These are phyloP conservation scores for Sceloporus undulatus DNA, from an alignment of 2,113 vertebrate species.

Conservation along the genomic window DNA sequence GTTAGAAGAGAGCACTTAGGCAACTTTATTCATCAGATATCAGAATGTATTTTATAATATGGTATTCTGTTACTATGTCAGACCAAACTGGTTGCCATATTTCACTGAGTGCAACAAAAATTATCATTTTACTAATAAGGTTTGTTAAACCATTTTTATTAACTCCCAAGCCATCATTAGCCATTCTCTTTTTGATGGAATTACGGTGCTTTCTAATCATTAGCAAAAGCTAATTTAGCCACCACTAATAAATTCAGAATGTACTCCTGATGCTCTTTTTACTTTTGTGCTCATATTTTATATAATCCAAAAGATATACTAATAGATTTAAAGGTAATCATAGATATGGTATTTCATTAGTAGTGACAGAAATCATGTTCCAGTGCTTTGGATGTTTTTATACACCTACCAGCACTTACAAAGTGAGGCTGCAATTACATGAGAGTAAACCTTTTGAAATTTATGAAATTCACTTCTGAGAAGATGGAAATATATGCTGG, in stretches of 20 bases:
- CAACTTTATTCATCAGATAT: background rate
- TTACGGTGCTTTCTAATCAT: background rate
- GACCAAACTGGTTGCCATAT: background rate
- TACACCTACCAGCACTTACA: background rate
- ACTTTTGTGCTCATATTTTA: background rate
- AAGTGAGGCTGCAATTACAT: background rate
- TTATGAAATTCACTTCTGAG: background rate
- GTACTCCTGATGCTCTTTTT: background rate
- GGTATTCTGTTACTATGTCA: background rate
- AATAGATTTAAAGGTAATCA: conserved; percentile 12
- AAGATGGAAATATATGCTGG: background rate
- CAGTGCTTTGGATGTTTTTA: background rate
- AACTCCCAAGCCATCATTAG: conserved; percentile 24
- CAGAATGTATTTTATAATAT: conserved; percentile 3
- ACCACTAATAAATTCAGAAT: conserved; percentile 27
- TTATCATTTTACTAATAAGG: conserved; percentile 15
- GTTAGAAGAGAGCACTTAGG: background rate
- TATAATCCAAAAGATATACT: conserved; percentile 12
- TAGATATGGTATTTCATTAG: conserved; percentile 8
- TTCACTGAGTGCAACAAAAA: background rate
- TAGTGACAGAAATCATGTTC: background rate
- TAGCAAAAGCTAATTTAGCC: conserved; percentile 34
- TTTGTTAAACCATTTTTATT: conserved; percentile 36
- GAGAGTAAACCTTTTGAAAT: background rate
- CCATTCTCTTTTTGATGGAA: conserved; percentile 21